phyloP scores from a whole-genome alignment of 2,113 vertebrate species.

The Limnothrissa miodon region DNA sequence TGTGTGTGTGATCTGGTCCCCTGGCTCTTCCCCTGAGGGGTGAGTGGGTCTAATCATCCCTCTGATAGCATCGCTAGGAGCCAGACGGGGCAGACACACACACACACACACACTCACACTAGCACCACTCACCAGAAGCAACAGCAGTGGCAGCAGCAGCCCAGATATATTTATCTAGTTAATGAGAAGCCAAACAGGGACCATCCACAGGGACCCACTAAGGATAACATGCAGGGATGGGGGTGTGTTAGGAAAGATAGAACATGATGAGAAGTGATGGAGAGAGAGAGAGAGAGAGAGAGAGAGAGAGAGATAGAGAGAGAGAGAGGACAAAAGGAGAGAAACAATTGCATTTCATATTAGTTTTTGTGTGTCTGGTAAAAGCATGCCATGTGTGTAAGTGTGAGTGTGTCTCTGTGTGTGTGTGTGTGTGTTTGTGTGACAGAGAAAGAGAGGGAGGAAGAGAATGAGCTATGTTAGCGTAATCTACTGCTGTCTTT shows the following conservation, averaged over 20 bases:
- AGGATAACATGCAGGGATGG: slow-evolving; percentile 59
- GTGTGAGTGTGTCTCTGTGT: background rate
- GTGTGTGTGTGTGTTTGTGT: background rate
- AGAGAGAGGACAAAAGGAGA: too few species aligned
- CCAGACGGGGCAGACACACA: background rate
- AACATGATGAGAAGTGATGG: too few species aligned
- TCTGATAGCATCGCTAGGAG: slow-evolving; percentile 67
- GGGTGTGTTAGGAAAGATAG: slow-evolving; percentile 66
- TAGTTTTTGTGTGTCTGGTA: background rate
- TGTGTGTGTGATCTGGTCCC: slow-evolving; percentile 8
- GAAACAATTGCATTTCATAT: too few species aligned
- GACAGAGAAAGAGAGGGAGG: background rate
- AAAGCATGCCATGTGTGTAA: background rate
- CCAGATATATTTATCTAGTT: slow-evolving; percentile 72
- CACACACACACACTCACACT: background rate
- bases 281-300: slow-evolving; percentile 58
- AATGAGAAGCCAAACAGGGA: slow-evolving; percentile 74
- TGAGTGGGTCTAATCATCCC: slow-evolving; percentile 66
- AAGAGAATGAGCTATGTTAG: too few species aligned
- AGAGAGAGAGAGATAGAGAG: slow-evolving; percentile 45
- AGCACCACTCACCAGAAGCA: too few species aligned
- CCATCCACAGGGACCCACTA: background rate
- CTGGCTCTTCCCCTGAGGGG: slow-evolving; percentile 63
- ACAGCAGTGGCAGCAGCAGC: slow-evolving; percentile 46
- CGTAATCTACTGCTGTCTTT: background rate